Conservation (phyloP, 2,888 invertebrate genomes). For the Abrostola tripartita region DNA sequence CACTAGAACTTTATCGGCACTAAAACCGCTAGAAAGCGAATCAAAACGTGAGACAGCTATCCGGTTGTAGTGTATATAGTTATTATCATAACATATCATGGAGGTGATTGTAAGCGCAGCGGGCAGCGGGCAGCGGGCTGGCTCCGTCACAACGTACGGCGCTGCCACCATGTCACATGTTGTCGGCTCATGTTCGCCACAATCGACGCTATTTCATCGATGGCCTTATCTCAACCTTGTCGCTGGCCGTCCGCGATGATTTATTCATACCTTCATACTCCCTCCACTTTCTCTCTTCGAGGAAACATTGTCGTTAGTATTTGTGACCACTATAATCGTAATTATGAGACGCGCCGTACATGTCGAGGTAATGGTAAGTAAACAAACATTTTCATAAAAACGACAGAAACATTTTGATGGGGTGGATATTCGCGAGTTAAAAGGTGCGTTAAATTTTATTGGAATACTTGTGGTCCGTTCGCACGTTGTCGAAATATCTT, state of each 20-base stretch:
- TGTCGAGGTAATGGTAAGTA: conserved; percentile 38
- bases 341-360: conserved; percentile 60
- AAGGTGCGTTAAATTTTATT: conserved; percentile 58
- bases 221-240: conserved; percentile 78
- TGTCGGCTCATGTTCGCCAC: conserved; percentile 70
- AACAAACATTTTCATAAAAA: conserved; percentile 55
- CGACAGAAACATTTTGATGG: conserved; percentile 51
- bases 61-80: conserved; percentile 17
- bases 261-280: conserved; percentile 69
- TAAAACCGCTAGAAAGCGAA: conserved; percentile 29
- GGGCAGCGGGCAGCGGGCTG: conserved; percentile 63
- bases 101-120: conserved; percentile 61
- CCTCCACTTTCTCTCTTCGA: conserved; percentile 76
- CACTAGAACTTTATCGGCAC: conserved; percentile 28
- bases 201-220: conserved; percentile 78
- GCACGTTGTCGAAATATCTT: conserved; percentile 51
- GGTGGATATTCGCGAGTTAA: conserved; percentile 57
- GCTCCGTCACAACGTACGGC: conserved; percentile 64
- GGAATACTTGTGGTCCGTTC: conserved; percentile 45
- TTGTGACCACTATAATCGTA: conserved; percentile 72
- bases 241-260: conserved; percentile 75
- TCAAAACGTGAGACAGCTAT: conserved; percentile 20
- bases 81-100: conserved; percentile 42
- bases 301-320: conserved; percentile 75
- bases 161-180: conserved; percentile 69